Percentiles rank a stretch among this genome's conserved stretches.
Conservation (phyloP, 2,797 vertebrate genomes). For the Anguilla marmorata region DNA sequence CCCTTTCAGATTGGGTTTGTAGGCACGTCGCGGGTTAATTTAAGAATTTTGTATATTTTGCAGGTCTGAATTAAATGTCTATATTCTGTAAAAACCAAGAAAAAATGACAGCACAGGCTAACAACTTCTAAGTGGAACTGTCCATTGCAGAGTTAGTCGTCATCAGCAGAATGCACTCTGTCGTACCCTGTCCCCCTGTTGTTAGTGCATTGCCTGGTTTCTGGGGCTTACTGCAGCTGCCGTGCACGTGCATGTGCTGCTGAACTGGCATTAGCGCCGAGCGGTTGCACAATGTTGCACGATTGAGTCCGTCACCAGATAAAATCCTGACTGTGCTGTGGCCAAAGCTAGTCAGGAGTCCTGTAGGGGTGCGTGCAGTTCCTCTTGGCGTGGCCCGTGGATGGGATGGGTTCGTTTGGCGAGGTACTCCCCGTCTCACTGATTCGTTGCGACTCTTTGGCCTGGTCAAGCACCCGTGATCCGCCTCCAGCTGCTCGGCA, state of each 20-base stretch:
- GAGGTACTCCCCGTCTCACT: neutral
- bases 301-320: neutral
- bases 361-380: neutral
- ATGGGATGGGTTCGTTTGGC: neutral
- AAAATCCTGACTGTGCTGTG: too few species aligned
- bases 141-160: neutral
- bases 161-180: neutral
- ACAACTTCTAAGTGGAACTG: neutral
- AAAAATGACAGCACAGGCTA: neutral
- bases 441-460: neutral
- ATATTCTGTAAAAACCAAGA: neutral
- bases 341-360: too few species aligned
- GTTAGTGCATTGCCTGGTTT: neutral
- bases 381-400: neutral
- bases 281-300: neutral
- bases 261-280: neutral
- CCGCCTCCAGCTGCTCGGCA: neutral
- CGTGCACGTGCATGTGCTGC: neutral
- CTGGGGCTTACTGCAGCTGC: neutral
- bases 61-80: neutral
- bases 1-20: neutral
- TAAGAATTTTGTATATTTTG: neutral
- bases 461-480: neutral
- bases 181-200: neutral
- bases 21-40: neutral